Percentiles rank a stretch among this genome's conserved stretches.
phyloP scores from a whole-genome alignment of 2,888 invertebrate genomes.

The Tetrapedia diversipes region DNA sequence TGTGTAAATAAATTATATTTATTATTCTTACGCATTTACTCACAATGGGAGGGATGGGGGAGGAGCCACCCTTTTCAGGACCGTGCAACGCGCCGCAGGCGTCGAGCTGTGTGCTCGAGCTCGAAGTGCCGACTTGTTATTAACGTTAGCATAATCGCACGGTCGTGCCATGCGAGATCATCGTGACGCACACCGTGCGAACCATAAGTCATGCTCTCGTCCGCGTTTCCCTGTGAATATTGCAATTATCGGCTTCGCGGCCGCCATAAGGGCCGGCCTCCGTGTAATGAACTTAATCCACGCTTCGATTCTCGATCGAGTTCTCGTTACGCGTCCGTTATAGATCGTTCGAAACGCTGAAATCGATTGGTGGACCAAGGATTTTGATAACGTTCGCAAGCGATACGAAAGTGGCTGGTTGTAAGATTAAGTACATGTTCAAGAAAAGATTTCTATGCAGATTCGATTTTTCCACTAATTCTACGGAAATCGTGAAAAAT shows the following conservation, averaged over 20 bases:
- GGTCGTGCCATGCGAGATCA: conserved; percentile 67
- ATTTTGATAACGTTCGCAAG: too few relatives aligned
- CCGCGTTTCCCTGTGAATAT: conserved; percentile 34
- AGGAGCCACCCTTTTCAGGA: conserved; percentile 10
- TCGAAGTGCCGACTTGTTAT: conserved; percentile 74
- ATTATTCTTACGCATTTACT: too few relatives aligned
- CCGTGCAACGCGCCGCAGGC: conserved; percentile 48
- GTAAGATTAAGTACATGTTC: too few relatives aligned
- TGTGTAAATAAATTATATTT: too few relatives aligned
- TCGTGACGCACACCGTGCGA: conserved; percentile 8
- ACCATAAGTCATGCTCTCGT: conserved; percentile 45
- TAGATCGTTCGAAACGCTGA: not conserved
- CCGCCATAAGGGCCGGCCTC: not conserved
- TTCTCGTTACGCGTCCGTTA: conserved; percentile 15
- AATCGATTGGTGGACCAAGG: conserved; percentile 8
- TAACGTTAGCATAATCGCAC: conserved; percentile 71
- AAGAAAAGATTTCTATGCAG: not conserved
- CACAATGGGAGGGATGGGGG: too few relatives aligned
- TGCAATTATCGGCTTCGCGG: conserved; percentile 52
- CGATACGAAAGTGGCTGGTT: too few relatives aligned
- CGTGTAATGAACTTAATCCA: conserved; percentile 34
- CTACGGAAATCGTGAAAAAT: too few relatives aligned
- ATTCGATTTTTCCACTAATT: too few relatives aligned
- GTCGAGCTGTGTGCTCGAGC: conserved; percentile 42
- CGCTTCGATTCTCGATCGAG: conserved; percentile 14